phyloP scores from a whole-genome alignment of 2,113 vertebrate genomes.

The Hypomesus transpacificus region DNA sequence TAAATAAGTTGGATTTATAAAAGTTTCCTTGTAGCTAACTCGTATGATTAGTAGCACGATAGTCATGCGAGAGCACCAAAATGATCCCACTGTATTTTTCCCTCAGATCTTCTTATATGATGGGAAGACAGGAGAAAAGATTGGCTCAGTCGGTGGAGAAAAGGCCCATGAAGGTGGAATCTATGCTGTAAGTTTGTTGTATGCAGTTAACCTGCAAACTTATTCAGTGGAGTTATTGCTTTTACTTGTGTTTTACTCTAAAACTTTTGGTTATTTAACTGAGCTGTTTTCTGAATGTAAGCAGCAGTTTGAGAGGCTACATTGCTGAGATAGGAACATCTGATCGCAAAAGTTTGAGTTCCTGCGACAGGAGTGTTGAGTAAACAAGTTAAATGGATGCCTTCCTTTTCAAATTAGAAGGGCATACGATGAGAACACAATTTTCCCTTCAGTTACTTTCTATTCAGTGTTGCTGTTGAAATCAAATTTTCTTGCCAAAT shows the following conservation, averaged over 20 bases:
- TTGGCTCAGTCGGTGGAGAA: constrained; percentile 76
- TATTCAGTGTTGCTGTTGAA: not conserved
- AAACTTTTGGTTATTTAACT: not conserved
- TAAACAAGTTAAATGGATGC: constrained; percentile 3
- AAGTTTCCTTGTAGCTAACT: not conserved
- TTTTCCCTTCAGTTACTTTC: not conserved
- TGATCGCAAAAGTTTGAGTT: not conserved
- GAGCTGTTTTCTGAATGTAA: no score
- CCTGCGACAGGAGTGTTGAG: not conserved
- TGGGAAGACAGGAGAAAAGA: constrained; percentile 79
- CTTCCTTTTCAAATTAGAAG: constrained; percentile 11
- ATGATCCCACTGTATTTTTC: constrained; percentile 4
- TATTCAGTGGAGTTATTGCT: not conserved
- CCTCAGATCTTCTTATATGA: constrained; percentile 84
- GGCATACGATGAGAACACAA: not conserved
- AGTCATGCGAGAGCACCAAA: not conserved
- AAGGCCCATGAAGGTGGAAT: constrained; percentile 94
- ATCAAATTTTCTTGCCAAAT: not conserved
- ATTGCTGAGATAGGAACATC: constrained; percentile 2
- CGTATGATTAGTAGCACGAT: no score
- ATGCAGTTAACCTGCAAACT: not conserved
- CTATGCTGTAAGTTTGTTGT: constrained; percentile 84
- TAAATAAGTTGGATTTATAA: not conserved
- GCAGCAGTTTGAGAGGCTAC: not conserved
- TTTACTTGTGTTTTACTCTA: not conserved